These are phyloP conservation scores for Hemiscyllium ocellatum DNA, from an alignment of 2,113 vertebrate genomes.

Conservation along the genomic window DNA sequence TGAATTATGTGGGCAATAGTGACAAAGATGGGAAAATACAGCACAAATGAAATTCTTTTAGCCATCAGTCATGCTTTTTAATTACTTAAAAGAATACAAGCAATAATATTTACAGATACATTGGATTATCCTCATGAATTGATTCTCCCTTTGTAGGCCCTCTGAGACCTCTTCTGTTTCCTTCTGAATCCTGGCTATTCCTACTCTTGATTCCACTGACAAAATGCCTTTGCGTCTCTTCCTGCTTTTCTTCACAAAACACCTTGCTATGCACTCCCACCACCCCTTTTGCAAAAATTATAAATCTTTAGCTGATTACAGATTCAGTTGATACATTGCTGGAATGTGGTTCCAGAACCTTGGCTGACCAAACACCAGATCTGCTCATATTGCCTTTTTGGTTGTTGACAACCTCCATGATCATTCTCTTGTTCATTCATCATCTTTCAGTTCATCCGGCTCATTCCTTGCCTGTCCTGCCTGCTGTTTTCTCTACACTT, in stretches of 20 bases:
- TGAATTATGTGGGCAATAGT: too few relatives aligned
- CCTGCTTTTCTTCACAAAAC: background rate
- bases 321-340: background rate
- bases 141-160: background rate
- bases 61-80: background rate
- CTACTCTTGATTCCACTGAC: background rate
- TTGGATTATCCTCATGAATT: background rate
- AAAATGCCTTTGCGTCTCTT: background rate
- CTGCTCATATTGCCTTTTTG: background rate
- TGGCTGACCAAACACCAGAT: background rate
- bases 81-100: background rate
- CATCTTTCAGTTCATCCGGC: background rate
- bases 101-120: background rate
- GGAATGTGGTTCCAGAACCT: background rate
- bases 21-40: too few relatives aligned
- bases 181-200: background rate
- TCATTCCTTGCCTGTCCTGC: background rate
- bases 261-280: too few relatives aligned
- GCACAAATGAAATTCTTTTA: too few relatives aligned
- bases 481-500: background rate
- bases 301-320: background rate
- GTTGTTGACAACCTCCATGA: background rate
- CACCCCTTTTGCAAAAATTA: background rate
- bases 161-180: background rate
- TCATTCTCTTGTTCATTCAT: background rate